Base-by-base conservation (phyloP, 2,888 invertebrate genomes). In the Altica lythri region DNA sequence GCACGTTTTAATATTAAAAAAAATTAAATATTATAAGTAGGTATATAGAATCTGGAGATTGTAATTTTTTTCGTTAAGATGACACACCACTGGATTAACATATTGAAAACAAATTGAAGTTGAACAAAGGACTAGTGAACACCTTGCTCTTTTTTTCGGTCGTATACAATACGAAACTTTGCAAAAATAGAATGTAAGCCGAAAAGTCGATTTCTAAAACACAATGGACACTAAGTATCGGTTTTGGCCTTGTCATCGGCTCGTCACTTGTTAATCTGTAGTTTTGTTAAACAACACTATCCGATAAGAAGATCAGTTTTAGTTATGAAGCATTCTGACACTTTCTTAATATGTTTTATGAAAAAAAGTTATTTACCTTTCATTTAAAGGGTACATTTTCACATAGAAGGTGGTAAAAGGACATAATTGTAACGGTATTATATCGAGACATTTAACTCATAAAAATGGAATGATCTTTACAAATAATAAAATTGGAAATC, bases 131-230 rank as follows among this genome's bases (percentile, higher is more conserved):
- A 44, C 22, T 48, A 40, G 37, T 32, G 46, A 57, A 59, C 55
- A 57, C 58, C 57, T 57, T 55, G 55, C 53, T 38, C 51, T 53
- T 55, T 55, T 55, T 55, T 50, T 43, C 40, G 48, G 14, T 53
- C 29, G 37, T 27, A 37, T 29, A 61, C 60, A 55, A 55, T 47
- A 43, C 46, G 16, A 42, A 40, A 50, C 19, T 49, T 40, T 49
- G 35, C 30, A 32, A 60, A 64, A 62, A 57, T 61, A 66, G 61
- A 66, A 62, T 62, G 57, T 56, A 61, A 40, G 61, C 57, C 55
- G 59, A 61, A 66, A 68, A 68, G 68, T 67, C 68, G 64, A 68
- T 68, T 68, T 66, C 52, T 13, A 43, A 51, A 55, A 40, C 35
- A 67, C 64, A 68, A 67, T 61, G 49, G 40, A 19, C 18, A 49